Evolutionary conservation across 2,113 vertebrate genomes (phyloP).

Genomic region (Candoia aspera): DNA sequence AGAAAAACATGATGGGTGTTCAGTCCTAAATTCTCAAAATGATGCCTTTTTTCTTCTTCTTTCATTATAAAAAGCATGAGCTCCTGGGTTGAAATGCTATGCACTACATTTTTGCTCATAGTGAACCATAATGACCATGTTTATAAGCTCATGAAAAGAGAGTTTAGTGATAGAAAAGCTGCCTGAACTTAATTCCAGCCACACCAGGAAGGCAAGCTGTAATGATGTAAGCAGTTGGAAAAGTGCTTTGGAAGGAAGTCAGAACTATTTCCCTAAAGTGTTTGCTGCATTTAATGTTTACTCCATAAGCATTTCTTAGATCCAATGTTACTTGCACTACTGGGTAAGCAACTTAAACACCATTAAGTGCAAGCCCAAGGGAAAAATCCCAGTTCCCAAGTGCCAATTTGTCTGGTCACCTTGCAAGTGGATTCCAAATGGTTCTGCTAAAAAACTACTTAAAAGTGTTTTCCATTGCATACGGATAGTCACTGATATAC

Average conservation of each 20-base stretch:
- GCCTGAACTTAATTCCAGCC: slow-evolving; percentile 28
- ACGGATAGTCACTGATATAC: slow-evolving; percentile 13
- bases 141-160: slow-evolving; percentile 56
- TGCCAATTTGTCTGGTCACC: not conserved
- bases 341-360: not conserved
- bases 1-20: not conserved
- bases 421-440: not conserved
- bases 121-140: slow-evolving; percentile 53
- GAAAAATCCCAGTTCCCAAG: not conserved
- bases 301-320: slow-evolving; percentile 18
- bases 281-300: slow-evolving; percentile 7
- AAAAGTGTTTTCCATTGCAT: not conserved
- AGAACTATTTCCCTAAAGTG: not conserved
- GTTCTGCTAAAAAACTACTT: slow-evolving; percentile 11
- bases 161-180: slow-evolving; percentile 52
- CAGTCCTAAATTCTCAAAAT: not conserved
- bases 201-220: not conserved
- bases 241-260: slow-evolving; percentile 28
- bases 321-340: not conserved
- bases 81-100: not conserved
- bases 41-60: not conserved
- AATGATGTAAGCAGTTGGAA: not conserved
- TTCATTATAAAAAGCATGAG: not conserved
- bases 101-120: slow-evolving; percentile 50
- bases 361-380: not conserved